phyloP scores from a whole-genome alignment of 2,113 vertebrate genomes.

The Pagrus major region DNA sequence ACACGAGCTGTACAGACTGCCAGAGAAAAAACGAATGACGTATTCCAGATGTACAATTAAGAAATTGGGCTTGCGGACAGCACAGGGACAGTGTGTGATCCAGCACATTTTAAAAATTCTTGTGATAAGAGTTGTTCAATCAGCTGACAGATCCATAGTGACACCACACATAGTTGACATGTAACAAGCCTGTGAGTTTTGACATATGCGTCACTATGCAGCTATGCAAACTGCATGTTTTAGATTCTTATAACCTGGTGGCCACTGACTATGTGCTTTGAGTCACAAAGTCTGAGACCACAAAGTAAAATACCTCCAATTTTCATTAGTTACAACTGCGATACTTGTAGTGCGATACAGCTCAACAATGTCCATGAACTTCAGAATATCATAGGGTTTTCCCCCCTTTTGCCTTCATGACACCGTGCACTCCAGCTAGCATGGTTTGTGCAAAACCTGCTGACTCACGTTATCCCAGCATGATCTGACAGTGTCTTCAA shows the following conservation, averaged over 20 bases:
- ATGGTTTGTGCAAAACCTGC: no score
- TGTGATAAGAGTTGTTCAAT: neutral
- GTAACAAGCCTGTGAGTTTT: slow-evolving; percentile 3
- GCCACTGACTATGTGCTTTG: neutral
- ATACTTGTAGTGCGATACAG: no score
- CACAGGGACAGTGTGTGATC: neutral
- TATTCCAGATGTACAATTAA: neutral
- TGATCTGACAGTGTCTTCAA: no score
- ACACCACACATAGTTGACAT: neutral
- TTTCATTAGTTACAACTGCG: no score
- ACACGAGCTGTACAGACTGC: neutral
- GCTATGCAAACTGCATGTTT: slow-evolving; percentile 23
- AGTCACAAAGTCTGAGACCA: no score
- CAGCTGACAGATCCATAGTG: neutral
- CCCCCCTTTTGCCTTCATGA: no score
- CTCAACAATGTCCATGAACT: no score
- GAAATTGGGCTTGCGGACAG: neutral
- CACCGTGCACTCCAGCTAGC: no score
- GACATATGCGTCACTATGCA: slow-evolving; percentile 27
- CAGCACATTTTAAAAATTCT: neutral
- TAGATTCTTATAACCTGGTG: slow-evolving; percentile 40
- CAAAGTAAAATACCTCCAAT: no score
- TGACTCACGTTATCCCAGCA: no score
- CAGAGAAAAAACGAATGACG: slow-evolving; percentile 5
- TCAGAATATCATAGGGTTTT: no score